Base-by-base conservation (phyloP, 2,888 invertebrate species). In the Heterodera filipjevi region DNA sequence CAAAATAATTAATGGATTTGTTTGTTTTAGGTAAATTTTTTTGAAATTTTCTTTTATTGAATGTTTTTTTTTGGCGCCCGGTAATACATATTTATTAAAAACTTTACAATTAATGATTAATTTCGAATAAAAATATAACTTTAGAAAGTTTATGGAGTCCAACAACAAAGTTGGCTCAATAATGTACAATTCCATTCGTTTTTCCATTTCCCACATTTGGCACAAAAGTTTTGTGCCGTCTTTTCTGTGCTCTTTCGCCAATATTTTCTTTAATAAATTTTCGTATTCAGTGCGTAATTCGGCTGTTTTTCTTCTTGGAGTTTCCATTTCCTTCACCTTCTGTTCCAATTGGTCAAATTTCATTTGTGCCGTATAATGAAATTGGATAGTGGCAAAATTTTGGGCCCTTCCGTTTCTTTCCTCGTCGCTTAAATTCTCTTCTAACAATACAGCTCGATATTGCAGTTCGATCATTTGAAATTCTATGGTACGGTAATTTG, bases 171-270 rank as follows among this genome's bases (percentile, higher is more conserved):
- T 5, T n/a, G 59, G 59, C 8, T 59, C 6, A 8, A 10, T 2
- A 8, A 59, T n/a, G n/a, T 27, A 59, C 8, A 59, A n/a, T 6
- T 59, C 59, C 59, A 59, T 27, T 22, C 27, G 27, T 12, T 59
- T 59, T n/a, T 59, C n/a, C n/a, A 59, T 59, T 22, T 59, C 59
- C 59, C 59, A 59, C 59, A 59, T 59, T 59, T n/a, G 5, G n/a
- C 59, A 59, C 59, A 59, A 3, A 1, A 59, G 27, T 59, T 59
- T 59, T 6, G 12, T 59, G 22, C 12, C 49, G 39, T 39, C 39
- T 0, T 39, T 6, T 39, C 39, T 12, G 39, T 10, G 12, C 16
- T 53, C 19, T 53, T 53, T 53, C 2, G 0, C 22, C 49, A 53
- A 0, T 22, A 53, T 53, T 53, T 53, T n/a, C 27, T 8, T 59